These are phyloP conservation scores for Rhopalosiphum maidis DNA, from an alignment of 1,140 invertebrate species.

Conservation along the genomic window DNA sequence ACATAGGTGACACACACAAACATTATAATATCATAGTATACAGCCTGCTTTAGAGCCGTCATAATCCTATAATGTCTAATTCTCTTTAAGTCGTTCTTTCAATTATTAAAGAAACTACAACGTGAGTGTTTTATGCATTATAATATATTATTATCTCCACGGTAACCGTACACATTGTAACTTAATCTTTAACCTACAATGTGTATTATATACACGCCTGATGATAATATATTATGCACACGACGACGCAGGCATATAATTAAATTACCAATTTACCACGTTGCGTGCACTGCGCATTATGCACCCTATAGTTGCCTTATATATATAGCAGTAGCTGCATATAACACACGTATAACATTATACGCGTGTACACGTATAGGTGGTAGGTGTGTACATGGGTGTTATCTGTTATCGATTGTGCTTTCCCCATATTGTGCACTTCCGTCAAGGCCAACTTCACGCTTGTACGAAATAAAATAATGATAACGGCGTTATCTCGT, in stretches of 20 bases:
- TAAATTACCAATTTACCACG: slow-evolving; percentile 15
- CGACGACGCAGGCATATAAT: background rate
- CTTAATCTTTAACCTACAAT: slow-evolving; percentile 17
- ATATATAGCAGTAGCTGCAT: background rate
- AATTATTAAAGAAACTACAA: slow-evolving; percentile 12
- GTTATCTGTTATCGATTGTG: background rate
- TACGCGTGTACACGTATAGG: no score
- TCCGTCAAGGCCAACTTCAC: background rate
- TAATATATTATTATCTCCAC: background rate
- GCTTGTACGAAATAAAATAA: background rate
- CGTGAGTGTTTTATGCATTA: background rate
- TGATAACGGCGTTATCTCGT: background rate
- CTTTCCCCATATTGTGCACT: background rate
- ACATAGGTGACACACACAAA: background rate
- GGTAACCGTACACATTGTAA: slow-evolving; percentile 2
- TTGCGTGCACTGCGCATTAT: slow-evolving; percentile 12
- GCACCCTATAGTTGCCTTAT: background rate
- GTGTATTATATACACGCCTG: background rate
- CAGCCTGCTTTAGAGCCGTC: background rate
- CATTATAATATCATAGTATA: background rate
- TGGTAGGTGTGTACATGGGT: background rate
- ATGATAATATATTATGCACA: slow-evolving; percentile 17
- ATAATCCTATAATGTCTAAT: slow-evolving; percentile 5
- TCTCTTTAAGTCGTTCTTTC: background rate
- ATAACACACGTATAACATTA: background rate